Conservation (phyloP, 2,113 vertebrate genomes). For the Sinosuthora webbiana region DNA sequence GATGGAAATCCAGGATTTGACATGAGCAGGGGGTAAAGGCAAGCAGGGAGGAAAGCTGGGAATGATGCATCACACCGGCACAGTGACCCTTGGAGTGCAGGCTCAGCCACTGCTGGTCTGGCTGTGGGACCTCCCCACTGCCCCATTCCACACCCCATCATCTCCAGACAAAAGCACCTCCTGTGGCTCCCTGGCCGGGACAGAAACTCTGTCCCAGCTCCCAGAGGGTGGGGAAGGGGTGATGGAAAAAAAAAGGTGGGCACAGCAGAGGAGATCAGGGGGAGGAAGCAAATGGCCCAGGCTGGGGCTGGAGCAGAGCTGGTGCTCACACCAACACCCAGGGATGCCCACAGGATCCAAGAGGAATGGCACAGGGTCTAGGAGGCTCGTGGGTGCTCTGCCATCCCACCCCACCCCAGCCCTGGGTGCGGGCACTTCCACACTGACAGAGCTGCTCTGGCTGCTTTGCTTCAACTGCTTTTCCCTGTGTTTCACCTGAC, state of each 20-base stretch:
- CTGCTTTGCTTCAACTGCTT: background rate
- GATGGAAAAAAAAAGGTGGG: background rate
- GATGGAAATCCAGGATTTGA: background rate
- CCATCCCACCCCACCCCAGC: background rate
- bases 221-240: fast-evolving
- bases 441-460: fast-evolving
- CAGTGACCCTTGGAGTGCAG: fast-evolving
- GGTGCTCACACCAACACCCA: fast-evolving
- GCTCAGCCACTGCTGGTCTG: background rate
- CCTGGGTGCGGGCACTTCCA: fast-evolving
- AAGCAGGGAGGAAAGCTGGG: background rate
- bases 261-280: background rate
- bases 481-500: background rate
- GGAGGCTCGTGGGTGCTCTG: background rate
- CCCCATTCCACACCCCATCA: background rate
- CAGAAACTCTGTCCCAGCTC: background rate
- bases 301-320: background rate
- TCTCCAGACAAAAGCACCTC: background rate
- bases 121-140: fast-evolving
- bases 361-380: background rate
- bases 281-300: background rate
- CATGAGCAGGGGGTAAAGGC: background rate
- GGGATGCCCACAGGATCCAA: background rate
- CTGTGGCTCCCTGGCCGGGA: background rate
- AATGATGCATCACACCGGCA: fast-evolving